Evolutionary conservation across 2,113 vertebrate species (phyloP), one percentile per base, ranked within the genome.

Genomic region (Uropsilus gracilis): DNA sequence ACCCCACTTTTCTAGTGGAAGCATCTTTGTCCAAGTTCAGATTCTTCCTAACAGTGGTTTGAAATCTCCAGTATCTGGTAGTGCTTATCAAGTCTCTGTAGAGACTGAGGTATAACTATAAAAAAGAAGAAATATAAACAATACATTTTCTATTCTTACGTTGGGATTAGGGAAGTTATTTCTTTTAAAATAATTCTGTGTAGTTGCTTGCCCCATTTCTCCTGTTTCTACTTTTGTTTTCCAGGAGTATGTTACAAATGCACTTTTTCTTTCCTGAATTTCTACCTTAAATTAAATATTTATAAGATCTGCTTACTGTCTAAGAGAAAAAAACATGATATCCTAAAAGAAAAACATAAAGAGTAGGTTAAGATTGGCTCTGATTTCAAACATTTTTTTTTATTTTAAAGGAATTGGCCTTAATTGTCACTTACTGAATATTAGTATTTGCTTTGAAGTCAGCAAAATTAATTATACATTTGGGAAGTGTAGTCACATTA

Each of bases 281-380:
- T 83, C 39, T 84, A 12, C 13, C 53, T 9, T 84, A 24, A 24
- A 72, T 95, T 76, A 80, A 94, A 55, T 71, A 84, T 91, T 81
- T 89, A 30, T 68, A 61, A 86, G 13, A 18, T 66, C 50, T 72
- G 16, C 46, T 92, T 34, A 78, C 6, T 77, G 6, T 85, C 71
- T 90, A 80, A 89, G 46, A 34, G 30, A 82, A 89, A 82, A 89
- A 50, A 87, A 53, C 46, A 76, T 55, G 18, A 37, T 37, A 71
- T 94, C 53, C 50, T 72, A 44, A 94, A 89, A 63, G 1, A 86
- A 55, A 44, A 75, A 57, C 30, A 66, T 78, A 46, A 12, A 46
- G 69, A 14, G 5, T 39, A 46, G 6, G n/a, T 93, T 93, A 44
- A 66, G 26, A 7, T 42, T 73, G 30, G 5, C 39, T 86, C 57